Percentiles rank a stretch among this genome's conserved stretches.
Conservation (phyloP, 2,888 invertebrate genomes). For the Octonoba sinensis region DNA sequence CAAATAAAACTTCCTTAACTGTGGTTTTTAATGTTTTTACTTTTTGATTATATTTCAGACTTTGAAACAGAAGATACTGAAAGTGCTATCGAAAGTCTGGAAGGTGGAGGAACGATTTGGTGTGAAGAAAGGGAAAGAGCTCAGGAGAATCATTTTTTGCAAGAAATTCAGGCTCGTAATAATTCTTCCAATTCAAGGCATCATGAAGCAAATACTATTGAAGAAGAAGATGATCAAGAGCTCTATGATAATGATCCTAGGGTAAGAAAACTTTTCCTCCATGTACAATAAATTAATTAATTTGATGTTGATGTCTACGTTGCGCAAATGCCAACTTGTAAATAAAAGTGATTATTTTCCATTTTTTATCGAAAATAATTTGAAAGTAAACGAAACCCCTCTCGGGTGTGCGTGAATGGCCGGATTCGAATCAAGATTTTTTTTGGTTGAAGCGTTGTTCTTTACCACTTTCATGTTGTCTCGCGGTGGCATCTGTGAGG, state of each 20-base stretch:
- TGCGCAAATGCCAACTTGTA: no score
- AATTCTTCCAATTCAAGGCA: slow-evolving; percentile 22
- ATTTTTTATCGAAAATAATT: no score
- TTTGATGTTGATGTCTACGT: no score
- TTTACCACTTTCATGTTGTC: no score
- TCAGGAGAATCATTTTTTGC: slow-evolving; percentile 72
- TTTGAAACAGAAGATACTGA: slow-evolving; percentile 65
- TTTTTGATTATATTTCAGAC: slow-evolving; percentile 12
- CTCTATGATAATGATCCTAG: slow-evolving; percentile 71
- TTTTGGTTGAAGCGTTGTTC: no score
- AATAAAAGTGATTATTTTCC: no score
- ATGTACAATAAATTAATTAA: no score
- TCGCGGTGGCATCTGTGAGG: no score
- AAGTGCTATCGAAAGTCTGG: slow-evolving; percentile 63
- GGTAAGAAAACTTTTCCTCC: slow-evolving; percentile 66
- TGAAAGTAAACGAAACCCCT: no score
- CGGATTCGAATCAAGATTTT: no score
- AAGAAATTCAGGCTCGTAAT: slow-evolving; percentile 80
- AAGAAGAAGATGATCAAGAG: slow-evolving; percentile 70
- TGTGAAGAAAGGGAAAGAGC: slow-evolving; percentile 62
- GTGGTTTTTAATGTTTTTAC: background rate
- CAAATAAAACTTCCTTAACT: no score
- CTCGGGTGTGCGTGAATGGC: no score
- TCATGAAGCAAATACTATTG: slow-evolving; percentile 21
- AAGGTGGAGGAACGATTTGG: slow-evolving; percentile 64